Evolutionary conservation across 2,797 vertebrate genomes (phyloP), one percentile per base, ranked within the genome.

Genomic region (Sebastes flavidus): DNA sequence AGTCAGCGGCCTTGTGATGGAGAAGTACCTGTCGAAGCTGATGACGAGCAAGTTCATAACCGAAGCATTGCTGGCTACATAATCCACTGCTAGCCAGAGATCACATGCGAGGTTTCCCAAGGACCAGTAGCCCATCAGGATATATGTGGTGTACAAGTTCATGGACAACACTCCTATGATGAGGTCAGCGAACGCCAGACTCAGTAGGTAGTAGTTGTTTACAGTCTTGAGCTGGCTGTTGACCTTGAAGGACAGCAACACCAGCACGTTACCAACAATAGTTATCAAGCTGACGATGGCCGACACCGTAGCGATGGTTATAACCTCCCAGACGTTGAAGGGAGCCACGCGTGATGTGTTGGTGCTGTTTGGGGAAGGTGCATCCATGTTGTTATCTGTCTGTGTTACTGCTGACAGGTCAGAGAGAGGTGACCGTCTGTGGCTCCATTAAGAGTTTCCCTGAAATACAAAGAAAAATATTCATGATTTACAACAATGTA

Each of bases 31-130:
- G 92, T 99, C 98, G 82, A 99, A 99, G 89, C 98, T 99, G 90
- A 99, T 99, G 75, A 98, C 98, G 8, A 99, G 95, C 81, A 99
- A 94, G 89, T 99, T 99, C 98, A 99, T 99, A 80, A 99, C 98
- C 0, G 98, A 99, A 62, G 98, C 98, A 1, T 99, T 99, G 91
- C 98, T 99, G 83, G 98, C 98, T 52, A 99, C 98, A 4, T 99
- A 99, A 93, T 99, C 98, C 89, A 99, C 94, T 0, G 98, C 97
- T 18, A 99, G 95, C 98, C 98, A 99, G 12, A 99, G 96, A 89
- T 99, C 98, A 86, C 98, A 99, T 3, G 98, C 98, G 60, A 99
- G 89, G 87, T 97, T 99, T 65, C 98, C 98, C 7, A 99, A 95
- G 58, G 97, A 97, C 98, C 98, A 99, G 67, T 96, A 96, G 6